phyloP scores from a whole-genome alignment of 2,797 vertebrate species.

The Denticeps clupeoides region DNA sequence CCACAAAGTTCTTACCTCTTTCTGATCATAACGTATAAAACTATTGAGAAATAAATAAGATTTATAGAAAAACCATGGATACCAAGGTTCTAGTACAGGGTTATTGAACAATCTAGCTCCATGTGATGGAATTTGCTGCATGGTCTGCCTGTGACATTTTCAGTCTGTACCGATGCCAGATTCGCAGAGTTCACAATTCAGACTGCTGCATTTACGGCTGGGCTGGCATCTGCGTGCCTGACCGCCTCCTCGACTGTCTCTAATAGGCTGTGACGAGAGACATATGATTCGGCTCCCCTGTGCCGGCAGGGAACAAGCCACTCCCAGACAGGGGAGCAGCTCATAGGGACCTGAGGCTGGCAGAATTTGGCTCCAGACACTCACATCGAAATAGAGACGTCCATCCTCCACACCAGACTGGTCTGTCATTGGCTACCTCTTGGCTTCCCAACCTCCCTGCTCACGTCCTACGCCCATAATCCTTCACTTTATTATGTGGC shows the following conservation, averaged over 20 bases:
- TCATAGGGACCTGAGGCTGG: background rate
- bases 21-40: background rate
- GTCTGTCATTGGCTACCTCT: no score
- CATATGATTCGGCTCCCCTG: conserved; percentile 3
- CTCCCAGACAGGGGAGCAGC: background rate
- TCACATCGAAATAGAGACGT: background rate
- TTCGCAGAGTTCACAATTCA: no score
- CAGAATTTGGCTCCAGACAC: background rate
- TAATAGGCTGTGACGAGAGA: conserved; percentile 14
- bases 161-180: no score
- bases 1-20: background rate
- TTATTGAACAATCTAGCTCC: no score
- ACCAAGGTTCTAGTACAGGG: no score
- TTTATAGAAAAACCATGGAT: no score
- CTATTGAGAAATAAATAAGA: background rate
- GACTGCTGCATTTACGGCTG: background rate
- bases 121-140: no score
- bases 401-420: no score
- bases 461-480: no score
- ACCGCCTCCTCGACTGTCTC: background rate
- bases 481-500: no score
- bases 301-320: background rate
- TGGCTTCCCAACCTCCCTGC: no score
- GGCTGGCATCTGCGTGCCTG: conserved; percentile 1
- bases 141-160: no score